phyloP scores from a whole-genome alignment of 2,113 vertebrate species.

The Paradoxurus hermaphroditus region DNA sequence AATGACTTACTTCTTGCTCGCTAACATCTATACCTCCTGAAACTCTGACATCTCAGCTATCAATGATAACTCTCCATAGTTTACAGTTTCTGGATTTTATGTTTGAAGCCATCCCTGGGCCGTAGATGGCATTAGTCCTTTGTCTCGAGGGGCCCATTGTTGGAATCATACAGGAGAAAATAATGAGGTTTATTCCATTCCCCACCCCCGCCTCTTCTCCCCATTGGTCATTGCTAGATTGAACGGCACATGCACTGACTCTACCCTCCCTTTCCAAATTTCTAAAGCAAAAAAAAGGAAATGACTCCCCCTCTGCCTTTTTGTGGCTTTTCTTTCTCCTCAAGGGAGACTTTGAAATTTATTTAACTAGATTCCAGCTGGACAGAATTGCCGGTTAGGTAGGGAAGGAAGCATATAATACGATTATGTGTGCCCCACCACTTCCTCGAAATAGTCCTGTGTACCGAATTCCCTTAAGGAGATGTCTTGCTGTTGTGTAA shows the following conservation, averaged over 20 bases:
- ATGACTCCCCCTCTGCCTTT: constrained; percentile 1
- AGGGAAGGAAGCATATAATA: constrained; percentile 58
- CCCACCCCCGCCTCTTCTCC: neutral
- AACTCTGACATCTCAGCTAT: neutral
- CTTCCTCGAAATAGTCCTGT: constrained; percentile 49
- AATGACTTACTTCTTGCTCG: neutral
- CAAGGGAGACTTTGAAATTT: constrained; percentile 56
- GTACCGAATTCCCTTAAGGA: constrained; percentile 46
- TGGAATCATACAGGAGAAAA: neutral
- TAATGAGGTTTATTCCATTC: neutral
- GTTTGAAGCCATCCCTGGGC: neutral
- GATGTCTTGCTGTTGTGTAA: neutral
- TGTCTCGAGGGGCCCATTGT: neutral
- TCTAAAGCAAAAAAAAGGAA: constrained; percentile 11
- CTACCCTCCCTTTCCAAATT: neutral
- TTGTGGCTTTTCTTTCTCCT: constrained; percentile 50
- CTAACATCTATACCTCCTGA: neutral
- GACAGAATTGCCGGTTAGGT: constrained; percentile 60
- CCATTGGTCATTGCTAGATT: neutral
- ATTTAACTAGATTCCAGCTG: constrained; percentile 64
- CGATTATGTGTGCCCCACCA: constrained; percentile 41
- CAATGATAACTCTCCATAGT: neutral
- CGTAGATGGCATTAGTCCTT: neutral
- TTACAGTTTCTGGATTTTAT: neutral
- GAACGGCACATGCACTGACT: neutral